Evolutionary conservation across 2,113 vertebrate species (phyloP), one percentile per base, ranked within the genome.

Genomic region (Austrofundulus limnaeus): DNA sequence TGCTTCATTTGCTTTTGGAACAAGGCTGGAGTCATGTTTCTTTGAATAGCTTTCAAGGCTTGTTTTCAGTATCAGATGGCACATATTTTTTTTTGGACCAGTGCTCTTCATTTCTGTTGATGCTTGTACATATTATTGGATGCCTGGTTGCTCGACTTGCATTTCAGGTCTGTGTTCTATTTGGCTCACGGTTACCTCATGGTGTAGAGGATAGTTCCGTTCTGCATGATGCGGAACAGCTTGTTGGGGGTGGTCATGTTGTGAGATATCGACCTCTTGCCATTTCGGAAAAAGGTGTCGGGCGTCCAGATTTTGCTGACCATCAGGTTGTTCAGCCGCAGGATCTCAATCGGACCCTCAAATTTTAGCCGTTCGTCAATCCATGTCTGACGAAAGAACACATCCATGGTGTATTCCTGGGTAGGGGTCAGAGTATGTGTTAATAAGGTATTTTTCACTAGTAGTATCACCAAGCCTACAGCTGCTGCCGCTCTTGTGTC

Each of bases 231-330:
- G 70, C 93, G 90, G 58, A 94, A 94, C 91, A 94, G 92, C 92
- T 93, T 94, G 92, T 94, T 94, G 67, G 93, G 93, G 59, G 92
- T 93, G 78, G 93, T 94, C 93, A 94, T 94, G 91, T 94, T 94
- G 92, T 94, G 93, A 71, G 93, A 90, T 77, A 94, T 94, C 73
- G 93, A 94, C 78, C 91, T 90, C 88, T 94, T 94, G 85, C 93
- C 93, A 80, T 94, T 94, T 59, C 92, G 90, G 87, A 94, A 94
- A 81, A 93, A 94, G 5, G 93, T 94, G 86, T 94, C 93, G 1
- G 93, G 93, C 1, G 93, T 94, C 93, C 93, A 94, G 82, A 94
- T 94, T 72, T 93, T 93, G 87, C 91, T 94, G 90, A 93, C 92
- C 93, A 94, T 94, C 64, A 94, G 90, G 82, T 94, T 94, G 86